Evolutionary conservation across 1,140 invertebrate genomes (phyloP), one percentile per base, ranked within the genome.

Genomic region (Drosophila pseudoobscura): DNA sequence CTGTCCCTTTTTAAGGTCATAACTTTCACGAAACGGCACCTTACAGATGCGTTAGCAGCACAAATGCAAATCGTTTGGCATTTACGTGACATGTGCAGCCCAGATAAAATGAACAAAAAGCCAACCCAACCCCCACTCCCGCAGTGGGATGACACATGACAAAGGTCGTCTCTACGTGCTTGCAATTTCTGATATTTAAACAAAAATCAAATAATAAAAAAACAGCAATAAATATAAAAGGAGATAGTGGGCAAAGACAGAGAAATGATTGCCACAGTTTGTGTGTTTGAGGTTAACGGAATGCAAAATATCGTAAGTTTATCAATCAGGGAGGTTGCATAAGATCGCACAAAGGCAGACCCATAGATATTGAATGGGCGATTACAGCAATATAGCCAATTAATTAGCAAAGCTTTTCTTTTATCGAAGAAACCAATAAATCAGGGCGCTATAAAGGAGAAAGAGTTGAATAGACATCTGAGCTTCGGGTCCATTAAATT

Each of bases 51-150:
- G 54, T 63, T 50, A 53, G 50, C 62, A 57, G 22, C 39, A 59
- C 53, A 87, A 85, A 85, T 80, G 64, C 69, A 80, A 87, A 75
- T 75, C 56, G 56, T 8, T 65, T 35, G 47, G 2, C n/a, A 35
- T 75, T 56, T 75, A 75, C 72, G 73, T 75, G 73, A 75, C 62
- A 75, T 82, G 82, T 75, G 74, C 64, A 61, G 35, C 68, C 77
- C 68, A 74, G 35, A 87, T 64, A 80, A 80, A 85, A 70, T 24
- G 9, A 11, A 44, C 13, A 44, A 69, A 50, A 57, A 50, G 24
- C 24, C 24, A 47, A 45, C 0, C 22, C 13, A 20, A 61, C 61
- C 74, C 46, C 72, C 56, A 80, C 66, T 56, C 52, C 41, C 39
- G 54, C 49, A 13, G 4, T 39, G 35, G 49, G 59, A 46, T 64